Evolutionary conservation across 2,888 invertebrate genomes (phyloP).

Genomic region (Parnassius orleans): DNA sequence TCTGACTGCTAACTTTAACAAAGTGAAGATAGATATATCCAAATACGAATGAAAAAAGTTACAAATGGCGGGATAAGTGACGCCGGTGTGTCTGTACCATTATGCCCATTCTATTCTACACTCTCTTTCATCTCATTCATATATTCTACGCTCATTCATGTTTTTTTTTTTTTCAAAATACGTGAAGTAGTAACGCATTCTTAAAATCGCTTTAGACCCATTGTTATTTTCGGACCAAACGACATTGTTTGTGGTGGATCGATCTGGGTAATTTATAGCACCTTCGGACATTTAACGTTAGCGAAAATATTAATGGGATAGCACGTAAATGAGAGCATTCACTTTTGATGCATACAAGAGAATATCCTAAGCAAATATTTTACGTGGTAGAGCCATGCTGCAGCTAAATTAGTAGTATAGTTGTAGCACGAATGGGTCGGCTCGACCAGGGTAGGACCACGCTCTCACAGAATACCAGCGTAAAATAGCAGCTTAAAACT

Average conservation of each 20-base stretch:
- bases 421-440: too few species aligned
- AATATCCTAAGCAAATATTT: too few species aligned
- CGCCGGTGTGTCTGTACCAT: slow-evolving; percentile 50
- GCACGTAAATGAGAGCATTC: slow-evolving; percentile 13
- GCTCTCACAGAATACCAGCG: too few species aligned
- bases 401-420: too few species aligned
- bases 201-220: slow-evolving; percentile 34
- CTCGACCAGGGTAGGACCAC: too few species aligned
- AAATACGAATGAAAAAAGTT: slow-evolving; percentile 37
- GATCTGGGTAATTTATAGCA: slow-evolving; percentile 31
- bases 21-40: slow-evolving; percentile 22
- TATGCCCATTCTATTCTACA: slow-evolving; percentile 25
- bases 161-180: slow-evolving; percentile 31
- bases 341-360: too few species aligned
- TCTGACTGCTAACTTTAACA: neutral
- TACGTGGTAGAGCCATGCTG: too few species aligned
- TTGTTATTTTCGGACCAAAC: slow-evolving; percentile 36
- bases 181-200: slow-evolving; percentile 35
- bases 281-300: slow-evolving; percentile 38
- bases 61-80: slow-evolving; percentile 50
- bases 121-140: slow-evolving; percentile 30
- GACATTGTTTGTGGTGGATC: slow-evolving; percentile 36
- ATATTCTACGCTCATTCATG: slow-evolving; percentile 42
- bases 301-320: slow-evolving; percentile 2
- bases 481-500: too few species aligned